A percentile compares a stretch with the other conserved stretches of the same genome.
These are phyloP conservation scores for Bombyx mandarina DNA, from an alignment of 1,140 invertebrate species.

Conservation along the genomic window DNA sequence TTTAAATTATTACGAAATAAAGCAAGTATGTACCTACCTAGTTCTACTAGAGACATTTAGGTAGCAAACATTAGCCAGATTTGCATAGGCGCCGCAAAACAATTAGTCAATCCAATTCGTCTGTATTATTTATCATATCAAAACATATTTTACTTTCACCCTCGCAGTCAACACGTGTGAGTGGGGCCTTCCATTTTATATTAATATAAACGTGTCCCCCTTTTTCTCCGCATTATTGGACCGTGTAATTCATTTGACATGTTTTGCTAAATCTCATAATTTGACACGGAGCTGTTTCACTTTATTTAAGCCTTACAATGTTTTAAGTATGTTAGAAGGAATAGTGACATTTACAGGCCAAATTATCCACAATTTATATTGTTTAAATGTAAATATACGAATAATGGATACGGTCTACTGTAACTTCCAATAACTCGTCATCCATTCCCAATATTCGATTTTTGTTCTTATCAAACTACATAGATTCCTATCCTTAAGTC, in stretches of 20 bases:
- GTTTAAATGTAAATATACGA: no score
- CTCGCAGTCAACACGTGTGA: conserved; percentile 38
- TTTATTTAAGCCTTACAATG: no score
- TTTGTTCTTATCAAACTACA: no score
- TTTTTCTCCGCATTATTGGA: conserved; percentile 42
- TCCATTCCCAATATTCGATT: no score
- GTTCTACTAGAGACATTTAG: not conserved
- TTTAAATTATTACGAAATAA: not conserved
- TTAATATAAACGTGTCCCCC: conserved; percentile 31
- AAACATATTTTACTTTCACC: conserved; percentile 46
- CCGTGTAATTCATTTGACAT: conserved; percentile 63
- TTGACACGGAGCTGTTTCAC: conserved; percentile 33
- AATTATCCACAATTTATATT: no score
- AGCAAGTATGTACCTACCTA: not conserved
- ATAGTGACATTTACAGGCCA: no score
- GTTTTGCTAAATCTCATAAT: conserved; percentile 62
- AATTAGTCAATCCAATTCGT: conserved; percentile 30
- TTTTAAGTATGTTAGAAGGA: no score
- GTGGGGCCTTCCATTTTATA: conserved; percentile 15
- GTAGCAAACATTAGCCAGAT: not conserved
- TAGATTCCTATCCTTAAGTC: no score
- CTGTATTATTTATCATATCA: conserved; percentile 49
- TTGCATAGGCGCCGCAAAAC: not conserved
- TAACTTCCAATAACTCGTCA: no score
- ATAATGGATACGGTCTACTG: no score